phyloP scores from a whole-genome alignment of 1,140 invertebrate genomes.

The Stenopsyche tienmushanensis region DNA sequence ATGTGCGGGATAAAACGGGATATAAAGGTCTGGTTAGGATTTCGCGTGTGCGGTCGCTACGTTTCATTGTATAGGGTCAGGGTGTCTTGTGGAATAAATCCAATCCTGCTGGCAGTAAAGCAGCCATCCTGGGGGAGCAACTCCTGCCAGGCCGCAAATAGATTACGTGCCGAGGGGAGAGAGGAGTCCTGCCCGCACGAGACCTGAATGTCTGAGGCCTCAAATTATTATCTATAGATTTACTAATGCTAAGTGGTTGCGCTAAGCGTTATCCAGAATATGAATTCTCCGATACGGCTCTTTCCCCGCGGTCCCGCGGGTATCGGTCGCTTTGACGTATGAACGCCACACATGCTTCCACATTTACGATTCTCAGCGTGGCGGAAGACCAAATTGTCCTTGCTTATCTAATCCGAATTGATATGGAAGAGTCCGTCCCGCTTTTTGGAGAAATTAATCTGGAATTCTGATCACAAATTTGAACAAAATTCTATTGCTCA shows the following conservation, averaged over 20 bases:
- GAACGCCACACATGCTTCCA: not conserved
- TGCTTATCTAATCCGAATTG: no score
- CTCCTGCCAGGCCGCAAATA: slow-evolving; percentile 36
- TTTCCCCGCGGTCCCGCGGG: not conserved
- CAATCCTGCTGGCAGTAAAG: slow-evolving; percentile 26
- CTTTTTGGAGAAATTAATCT: no score
- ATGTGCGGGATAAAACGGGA: not conserved
- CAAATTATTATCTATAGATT: slow-evolving; percentile 37
- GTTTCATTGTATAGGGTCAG: slow-evolving; percentile 27
- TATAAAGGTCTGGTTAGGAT: not conserved
- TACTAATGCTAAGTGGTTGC: slow-evolving; percentile 25
- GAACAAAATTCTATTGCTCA: no score
- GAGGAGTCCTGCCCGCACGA: slow-evolving; percentile 22
- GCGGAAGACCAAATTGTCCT: no score
- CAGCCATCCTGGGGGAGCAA: slow-evolving; percentile 22
- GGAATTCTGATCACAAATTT: no score
- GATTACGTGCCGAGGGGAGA: slow-evolving; percentile 36
- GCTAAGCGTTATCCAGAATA: slow-evolving; percentile 2
- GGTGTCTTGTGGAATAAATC: slow-evolving; percentile 36
- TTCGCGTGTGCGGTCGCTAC: not conserved
- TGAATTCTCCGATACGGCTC: not conserved
- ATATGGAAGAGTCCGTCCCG: no score
- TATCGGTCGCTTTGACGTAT: not conserved
- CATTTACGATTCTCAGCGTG: not conserved
- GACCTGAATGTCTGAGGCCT: slow-evolving; percentile 36